phyloP scores from a whole-genome alignment of 2,797 vertebrate genomes.

The Dryobates pubescens region DNA sequence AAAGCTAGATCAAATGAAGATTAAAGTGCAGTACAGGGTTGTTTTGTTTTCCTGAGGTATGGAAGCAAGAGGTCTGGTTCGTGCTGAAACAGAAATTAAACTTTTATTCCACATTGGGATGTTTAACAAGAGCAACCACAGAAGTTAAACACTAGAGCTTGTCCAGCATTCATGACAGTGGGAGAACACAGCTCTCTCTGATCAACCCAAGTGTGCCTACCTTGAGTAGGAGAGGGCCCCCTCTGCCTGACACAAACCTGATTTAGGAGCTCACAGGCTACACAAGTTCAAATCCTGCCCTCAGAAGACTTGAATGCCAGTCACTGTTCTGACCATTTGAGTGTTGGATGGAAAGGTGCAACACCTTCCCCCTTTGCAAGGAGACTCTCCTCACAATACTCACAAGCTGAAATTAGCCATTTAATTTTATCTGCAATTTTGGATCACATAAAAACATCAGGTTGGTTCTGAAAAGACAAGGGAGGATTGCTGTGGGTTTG shows the following conservation, averaged over 20 bases:
- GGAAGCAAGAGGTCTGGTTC: not conserved
- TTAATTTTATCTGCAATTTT: not conserved
- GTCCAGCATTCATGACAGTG: fast-evolving
- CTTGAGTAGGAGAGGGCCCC: not conserved
- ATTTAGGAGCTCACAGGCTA: not conserved
- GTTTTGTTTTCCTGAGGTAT: not conserved
- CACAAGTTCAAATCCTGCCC: not conserved
- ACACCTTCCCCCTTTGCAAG: not conserved
- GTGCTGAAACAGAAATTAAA: not conserved
- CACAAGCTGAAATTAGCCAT: not conserved
- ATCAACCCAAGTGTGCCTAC: not conserved
- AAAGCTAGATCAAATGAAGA: not conserved
- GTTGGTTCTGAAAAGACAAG: not conserved
- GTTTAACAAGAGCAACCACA: not conserved
- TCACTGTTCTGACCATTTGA: not conserved
- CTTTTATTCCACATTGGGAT: not conserved
- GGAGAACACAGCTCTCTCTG: not conserved
- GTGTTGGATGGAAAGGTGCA: not conserved
- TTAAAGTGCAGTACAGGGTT: not conserved
- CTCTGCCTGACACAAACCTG: not conserved
- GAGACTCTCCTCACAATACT: not conserved
- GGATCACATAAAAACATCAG: not conserved
- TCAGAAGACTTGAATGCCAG: not conserved
- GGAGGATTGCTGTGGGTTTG: not conserved
- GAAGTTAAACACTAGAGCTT: not conserved